phyloP scores from a whole-genome alignment of 2,888 invertebrate genomes.

The Chesias legatella region DNA sequence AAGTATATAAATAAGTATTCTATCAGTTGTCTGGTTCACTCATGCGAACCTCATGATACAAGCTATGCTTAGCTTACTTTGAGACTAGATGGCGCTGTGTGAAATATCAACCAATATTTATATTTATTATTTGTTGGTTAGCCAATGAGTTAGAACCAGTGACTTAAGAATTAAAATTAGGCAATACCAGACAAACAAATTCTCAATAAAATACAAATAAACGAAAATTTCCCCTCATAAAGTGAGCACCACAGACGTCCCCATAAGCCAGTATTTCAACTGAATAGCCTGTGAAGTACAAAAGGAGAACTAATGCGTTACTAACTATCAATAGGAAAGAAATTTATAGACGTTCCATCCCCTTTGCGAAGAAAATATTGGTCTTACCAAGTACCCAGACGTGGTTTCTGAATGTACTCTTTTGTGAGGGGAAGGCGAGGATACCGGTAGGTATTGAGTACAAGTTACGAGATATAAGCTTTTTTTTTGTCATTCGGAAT shows the following conservation, averaged over 20 bases:
- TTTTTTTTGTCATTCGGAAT: background rate
- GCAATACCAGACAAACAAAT: too few species aligned
- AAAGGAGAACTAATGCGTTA: constrained; percentile 74
- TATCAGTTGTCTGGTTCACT: too few species aligned
- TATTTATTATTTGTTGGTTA: too few species aligned
- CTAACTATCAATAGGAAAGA: constrained; percentile 73
- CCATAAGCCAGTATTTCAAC: constrained; percentile 64
- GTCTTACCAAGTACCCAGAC: constrained; percentile 76
- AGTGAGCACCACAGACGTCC: constrained; percentile 32
- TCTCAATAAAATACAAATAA: too few species aligned
- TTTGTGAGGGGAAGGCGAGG: constrained; percentile 49
- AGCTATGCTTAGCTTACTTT: too few species aligned
- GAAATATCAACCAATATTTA: too few species aligned
- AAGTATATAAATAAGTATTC: too few species aligned
- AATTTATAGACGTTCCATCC: constrained; percentile 70
- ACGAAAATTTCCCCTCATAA: too few species aligned
- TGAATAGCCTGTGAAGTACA: constrained; percentile 61
- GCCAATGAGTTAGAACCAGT: too few species aligned
- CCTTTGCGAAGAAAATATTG: constrained; percentile 74
- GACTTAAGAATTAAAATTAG: too few species aligned
- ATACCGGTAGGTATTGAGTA: constrained; percentile 24
- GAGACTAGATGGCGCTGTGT: too few species aligned
- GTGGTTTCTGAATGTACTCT: constrained; percentile 67
- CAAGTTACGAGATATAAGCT: constrained; percentile 23
- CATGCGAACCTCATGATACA: too few species aligned